phyloP scores from a whole-genome alignment of 2,113 vertebrate species.

The Formicarius rufipectus region DNA sequence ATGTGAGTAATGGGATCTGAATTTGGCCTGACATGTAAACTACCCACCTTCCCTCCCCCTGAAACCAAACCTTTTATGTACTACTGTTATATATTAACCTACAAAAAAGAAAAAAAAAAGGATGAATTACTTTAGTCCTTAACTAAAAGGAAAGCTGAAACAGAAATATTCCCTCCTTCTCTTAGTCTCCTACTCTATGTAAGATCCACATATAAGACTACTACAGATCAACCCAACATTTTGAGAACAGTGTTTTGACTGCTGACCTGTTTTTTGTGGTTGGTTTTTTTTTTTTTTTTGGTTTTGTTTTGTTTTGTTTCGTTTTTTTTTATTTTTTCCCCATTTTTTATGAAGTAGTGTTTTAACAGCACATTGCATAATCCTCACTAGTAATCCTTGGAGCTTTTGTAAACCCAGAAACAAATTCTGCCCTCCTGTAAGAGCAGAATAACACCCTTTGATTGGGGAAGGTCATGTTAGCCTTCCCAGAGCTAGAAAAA shows the following conservation, averaged over 20 bases:
- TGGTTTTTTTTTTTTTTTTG: no score
- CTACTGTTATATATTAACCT: conserved; percentile 24
- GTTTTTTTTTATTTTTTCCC: no score
- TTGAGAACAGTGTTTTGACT: neutral
- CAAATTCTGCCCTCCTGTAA: neutral
- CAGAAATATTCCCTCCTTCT: neutral
- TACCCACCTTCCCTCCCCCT: neutral
- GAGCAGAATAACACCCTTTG: neutral
- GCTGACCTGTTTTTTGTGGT: neutral
- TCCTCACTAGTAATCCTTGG: neutral
- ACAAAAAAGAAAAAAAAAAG: neutral
- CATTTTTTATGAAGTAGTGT: neutral
- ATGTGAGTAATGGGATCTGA: conserved; percentile 49
- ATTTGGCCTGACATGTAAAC: conserved; percentile 16
- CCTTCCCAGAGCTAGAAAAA: neutral
- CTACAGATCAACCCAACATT: neutral
- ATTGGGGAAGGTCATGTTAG: neutral
- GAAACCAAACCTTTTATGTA: neutral
- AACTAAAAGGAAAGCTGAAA: neutral
- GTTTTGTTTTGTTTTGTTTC: no score
- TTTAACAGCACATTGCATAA: neutral
- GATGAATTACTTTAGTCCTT: neutral
- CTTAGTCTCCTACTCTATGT: neutral
- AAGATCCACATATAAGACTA: neutral
- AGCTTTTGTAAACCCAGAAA: neutral